Base-by-base conservation (phyloP, 2,888 invertebrate species). In the Apotomis betuletana region DNA sequence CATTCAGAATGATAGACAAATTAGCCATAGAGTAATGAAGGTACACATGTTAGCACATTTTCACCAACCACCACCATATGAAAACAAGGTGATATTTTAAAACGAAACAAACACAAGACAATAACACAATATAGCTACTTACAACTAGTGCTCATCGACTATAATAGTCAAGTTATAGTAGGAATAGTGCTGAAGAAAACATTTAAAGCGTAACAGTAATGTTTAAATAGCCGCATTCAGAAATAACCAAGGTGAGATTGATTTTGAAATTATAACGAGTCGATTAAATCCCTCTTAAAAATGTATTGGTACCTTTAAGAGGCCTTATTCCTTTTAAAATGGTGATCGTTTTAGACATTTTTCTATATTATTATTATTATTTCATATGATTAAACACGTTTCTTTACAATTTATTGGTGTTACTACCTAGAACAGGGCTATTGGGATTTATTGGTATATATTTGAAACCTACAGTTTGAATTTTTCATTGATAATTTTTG, bases 61-160 rank as follows among this genome's bases (percentile, higher is more conserved):
- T 92, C 92, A 91, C 93, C 93, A 92, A 93, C 92, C 93, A 92
- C 90, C 93, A 93, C 92, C 92, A 88, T 84, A 85, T 82, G 80
- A 86, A 85, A 85, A 80, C 76, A 78, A 77, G 80, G 72, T 77
- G 77, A 77, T 77, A 77, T 76, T 79, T 73, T 73, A 76, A 78
- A 73, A 80, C 65, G 77, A 75, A 76, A 74, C 77, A 71, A 64
- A 72, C 58, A 77, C 61, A 63, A 73, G 70, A 72, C 58, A 77
- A 74, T 79, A 69, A 67, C 51, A 67, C 72, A 75, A 65, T 67
- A 75, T 73, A 67, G 74, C 74, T 77, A 78, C 73, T 68, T 76
- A 77, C 77, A 75, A 77, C 71, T 67, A 79, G 52, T 69, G 52
- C 27, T 64, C 27, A 46, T 36, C 51, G 62, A 36, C 51, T 46